Conservation (phyloP, 1,140 invertebrate genomes). For the Acromyrmex charruanus region DNA sequence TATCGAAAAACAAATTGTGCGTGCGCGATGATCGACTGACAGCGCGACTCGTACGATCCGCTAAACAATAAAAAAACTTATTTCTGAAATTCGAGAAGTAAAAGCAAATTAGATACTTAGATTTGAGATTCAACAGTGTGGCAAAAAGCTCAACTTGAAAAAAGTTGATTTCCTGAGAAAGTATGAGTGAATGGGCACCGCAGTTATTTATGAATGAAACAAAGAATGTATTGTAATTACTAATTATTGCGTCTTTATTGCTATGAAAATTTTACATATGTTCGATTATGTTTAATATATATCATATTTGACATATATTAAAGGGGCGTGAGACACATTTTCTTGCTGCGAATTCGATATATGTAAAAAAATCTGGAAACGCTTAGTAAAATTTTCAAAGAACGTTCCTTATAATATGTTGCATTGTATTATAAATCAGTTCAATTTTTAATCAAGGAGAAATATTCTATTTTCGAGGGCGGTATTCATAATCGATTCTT, state of each 20-base stretch:
- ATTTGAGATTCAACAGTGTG: background rate
- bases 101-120: background rate
- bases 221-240: background rate
- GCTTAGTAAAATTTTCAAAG: background rate
- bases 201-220: background rate
- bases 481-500: too few species aligned
- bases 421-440: background rate
- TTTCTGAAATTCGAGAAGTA: conserved; percentile 14
- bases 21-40: background rate
- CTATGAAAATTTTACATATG: background rate
- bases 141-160: background rate
- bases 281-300: conserved; percentile 5
- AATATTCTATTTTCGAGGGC: background rate
- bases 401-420: background rate
- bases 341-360: background rate
- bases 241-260: conserved; percentile 17
- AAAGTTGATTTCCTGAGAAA: background rate
- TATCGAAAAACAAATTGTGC: background rate
- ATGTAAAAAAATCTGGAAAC: background rate
- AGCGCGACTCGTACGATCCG: conserved; percentile 3
- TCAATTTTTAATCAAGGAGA: background rate
- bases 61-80: background rate
- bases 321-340: conserved; percentile 4
- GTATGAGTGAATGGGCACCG: background rate
- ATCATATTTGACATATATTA: background rate